Evolutionary conservation across 2,797 vertebrate species (phyloP).

Genomic region (Arctocebus calabarensis): DNA sequence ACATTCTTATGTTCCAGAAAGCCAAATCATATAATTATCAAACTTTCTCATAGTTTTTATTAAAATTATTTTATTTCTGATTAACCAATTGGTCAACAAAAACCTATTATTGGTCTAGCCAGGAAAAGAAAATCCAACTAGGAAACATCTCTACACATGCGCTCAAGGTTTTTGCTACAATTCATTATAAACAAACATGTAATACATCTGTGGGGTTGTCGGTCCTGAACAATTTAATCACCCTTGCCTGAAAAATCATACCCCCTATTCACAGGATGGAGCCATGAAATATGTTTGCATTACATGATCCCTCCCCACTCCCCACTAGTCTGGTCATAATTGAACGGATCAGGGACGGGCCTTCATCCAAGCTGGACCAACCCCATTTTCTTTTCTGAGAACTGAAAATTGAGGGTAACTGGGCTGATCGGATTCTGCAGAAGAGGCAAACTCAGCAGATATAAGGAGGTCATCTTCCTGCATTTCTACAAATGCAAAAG

Average conservation of each 20-base stretch:
- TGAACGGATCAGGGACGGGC: not conserved
- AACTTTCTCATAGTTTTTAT: not conserved
- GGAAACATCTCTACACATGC: not conserved
- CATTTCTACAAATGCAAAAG: not conserved
- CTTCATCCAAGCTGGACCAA: not conserved
- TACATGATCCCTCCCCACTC: not conserved
- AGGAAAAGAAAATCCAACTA: constrained; percentile 6
- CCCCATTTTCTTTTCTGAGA: not conserved
- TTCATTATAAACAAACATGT: not conserved
- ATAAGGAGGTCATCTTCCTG: not conserved
- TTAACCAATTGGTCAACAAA: not conserved
- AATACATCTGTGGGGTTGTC: not conserved
- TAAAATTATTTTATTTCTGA: not conserved
- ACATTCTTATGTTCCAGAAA: not conserved
- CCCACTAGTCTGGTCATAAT: not conserved
- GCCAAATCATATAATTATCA: not conserved
- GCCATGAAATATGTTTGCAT: not conserved
- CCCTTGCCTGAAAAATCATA: not conserved
- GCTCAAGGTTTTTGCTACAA: not conserved
- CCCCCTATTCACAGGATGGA: not conserved
- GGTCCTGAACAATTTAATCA: not conserved
- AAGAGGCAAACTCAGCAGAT: not conserved
- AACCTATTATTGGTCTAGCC: not conserved
- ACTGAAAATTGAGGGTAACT: not conserved
- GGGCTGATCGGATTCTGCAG: not conserved